These are phyloP conservation scores for Vanessa atalanta DNA, from an alignment of 1,140 invertebrate species.

Conservation along the genomic window DNA sequence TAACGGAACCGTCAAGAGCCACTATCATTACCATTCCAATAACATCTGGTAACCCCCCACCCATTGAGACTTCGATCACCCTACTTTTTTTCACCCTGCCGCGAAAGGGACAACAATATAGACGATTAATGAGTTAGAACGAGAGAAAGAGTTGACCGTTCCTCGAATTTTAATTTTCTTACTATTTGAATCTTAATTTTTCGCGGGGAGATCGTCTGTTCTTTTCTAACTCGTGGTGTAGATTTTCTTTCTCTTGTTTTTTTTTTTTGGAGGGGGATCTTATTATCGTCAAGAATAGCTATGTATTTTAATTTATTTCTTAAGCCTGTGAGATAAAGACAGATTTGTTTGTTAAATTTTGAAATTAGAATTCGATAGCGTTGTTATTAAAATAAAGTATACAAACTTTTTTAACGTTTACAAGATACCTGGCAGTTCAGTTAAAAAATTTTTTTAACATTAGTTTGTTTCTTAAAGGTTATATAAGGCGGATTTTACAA, in stretches of 20 bases:
- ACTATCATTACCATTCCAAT: slow-evolving; percentile 72
- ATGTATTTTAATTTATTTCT: slow-evolving; percentile 49
- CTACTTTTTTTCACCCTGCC: slow-evolving; percentile 66
- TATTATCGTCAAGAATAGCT: slow-evolving; percentile 45
- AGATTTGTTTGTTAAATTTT: slow-evolving; percentile 2
- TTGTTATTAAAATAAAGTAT: background rate
- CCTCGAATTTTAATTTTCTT: slow-evolving; percentile 80
- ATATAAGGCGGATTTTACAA: too few relatives aligned
- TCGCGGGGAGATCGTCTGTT: slow-evolving; percentile 53
- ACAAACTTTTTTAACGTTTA: too few relatives aligned
- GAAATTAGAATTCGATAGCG: background rate
- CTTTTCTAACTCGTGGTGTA: slow-evolving; percentile 41
- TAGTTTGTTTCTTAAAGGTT: too few relatives aligned
- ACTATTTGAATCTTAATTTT: slow-evolving; percentile 80
- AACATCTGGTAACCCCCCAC: slow-evolving; percentile 55
- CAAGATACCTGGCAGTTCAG: too few relatives aligned
- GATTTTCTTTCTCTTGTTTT: slow-evolving; percentile 43
- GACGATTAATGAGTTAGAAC: slow-evolving; percentile 37
- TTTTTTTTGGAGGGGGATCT: slow-evolving; percentile 48
- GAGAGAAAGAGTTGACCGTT: slow-evolving; percentile 63
- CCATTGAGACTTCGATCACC: slow-evolving; percentile 65
- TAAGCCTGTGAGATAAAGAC: slow-evolving; percentile 37
- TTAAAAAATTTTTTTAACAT: too few relatives aligned
- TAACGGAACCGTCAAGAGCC: slow-evolving; percentile 41
- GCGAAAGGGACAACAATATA: slow-evolving; percentile 50